Conservation (phyloP, 2,113 vertebrate species). For the Leptobrachium ailaonicum region DNA sequence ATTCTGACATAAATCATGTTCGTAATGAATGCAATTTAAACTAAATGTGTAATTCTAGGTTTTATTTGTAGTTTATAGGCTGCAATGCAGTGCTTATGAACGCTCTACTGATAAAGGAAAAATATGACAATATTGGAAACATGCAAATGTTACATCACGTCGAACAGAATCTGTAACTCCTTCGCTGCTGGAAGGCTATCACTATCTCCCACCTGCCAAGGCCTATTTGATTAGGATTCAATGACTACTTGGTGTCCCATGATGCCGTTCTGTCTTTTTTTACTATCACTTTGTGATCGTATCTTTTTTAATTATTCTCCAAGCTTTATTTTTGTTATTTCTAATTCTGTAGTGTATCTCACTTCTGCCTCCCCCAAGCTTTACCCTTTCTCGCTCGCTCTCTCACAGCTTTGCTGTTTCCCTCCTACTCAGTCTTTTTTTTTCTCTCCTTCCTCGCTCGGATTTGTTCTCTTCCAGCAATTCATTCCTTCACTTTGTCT, state of each 20-base stretch:
- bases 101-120: not conserved
- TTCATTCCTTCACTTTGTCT: constrained; percentile 27
- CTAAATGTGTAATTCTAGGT: too few species aligned
- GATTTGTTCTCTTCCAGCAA: not conserved
- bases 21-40: too few species aligned
- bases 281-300: not conserved
- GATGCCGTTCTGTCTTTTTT: not conserved
- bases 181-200: not conserved
- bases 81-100: not conserved
- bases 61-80: not conserved
- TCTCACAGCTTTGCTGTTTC: constrained; percentile 44
- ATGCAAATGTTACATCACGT: not conserved
- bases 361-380: constrained; percentile 19
- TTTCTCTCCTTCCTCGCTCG: not conserved
- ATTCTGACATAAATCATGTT: too few species aligned
- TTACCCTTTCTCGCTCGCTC: constrained; percentile 21
- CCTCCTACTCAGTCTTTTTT: constrained; percentile 43
- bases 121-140: not conserved
- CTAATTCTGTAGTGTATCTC: not conserved
- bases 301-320: not conserved
- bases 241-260: not conserved
- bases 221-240: not conserved
- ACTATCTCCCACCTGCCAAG: not conserved
- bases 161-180: not conserved
- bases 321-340: not conserved